Conservation (phyloP, 2,113 vertebrate genomes). For the Cyanoliseus patagonus region DNA sequence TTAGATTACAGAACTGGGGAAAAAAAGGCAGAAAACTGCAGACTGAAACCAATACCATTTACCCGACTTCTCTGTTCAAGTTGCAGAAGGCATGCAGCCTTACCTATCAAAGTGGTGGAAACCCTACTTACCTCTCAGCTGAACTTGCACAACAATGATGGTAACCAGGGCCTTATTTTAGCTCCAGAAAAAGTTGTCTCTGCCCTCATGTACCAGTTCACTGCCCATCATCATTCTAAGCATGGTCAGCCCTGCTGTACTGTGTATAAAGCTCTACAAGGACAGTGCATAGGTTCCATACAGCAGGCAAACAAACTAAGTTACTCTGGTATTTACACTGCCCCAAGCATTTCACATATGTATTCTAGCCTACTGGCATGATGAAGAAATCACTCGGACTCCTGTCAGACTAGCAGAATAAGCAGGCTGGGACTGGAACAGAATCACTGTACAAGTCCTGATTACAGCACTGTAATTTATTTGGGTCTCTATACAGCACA, state of each 20-base stretch:
- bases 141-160: background rate
- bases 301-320: background rate
- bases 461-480: background rate
- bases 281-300: background rate
- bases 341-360: background rate
- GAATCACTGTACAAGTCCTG: background rate
- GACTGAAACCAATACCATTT: background rate
- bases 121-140: background rate
- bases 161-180: background rate
- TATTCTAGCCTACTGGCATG: background rate
- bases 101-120: background rate
- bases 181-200: background rate
- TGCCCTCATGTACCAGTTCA: background rate
- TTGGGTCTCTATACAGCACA: background rate
- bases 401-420: background rate
- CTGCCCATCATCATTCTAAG: background rate
- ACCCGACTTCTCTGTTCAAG: background rate
- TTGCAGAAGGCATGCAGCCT: background rate
- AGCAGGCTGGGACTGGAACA: background rate
- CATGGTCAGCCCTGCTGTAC: background rate
- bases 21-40: background rate
- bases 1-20: background rate
- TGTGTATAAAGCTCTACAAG: background rate
- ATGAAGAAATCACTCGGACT: background rate
- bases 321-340: background rate